Base-by-base conservation (phyloP, 2,797 vertebrate genomes). In the Varecia variegata region DNA sequence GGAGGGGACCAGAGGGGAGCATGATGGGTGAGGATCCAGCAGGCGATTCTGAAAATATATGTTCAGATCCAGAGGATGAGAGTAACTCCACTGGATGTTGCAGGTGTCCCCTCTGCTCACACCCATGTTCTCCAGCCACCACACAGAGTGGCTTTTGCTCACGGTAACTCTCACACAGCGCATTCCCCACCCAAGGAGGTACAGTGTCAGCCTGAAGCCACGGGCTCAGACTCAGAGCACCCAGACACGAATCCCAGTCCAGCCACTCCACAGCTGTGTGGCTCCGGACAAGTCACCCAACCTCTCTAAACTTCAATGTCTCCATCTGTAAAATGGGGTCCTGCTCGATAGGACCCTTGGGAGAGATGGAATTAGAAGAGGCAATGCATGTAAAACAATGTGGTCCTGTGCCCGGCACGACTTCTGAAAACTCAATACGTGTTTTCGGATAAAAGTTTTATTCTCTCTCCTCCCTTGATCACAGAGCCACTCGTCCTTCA, bases 151-250 rank as follows among this genome's bases (percentile, higher is more conserved):
- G 13, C 43, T 84, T 35, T 54, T 15, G 38, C 43, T 81, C n/a
- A 21, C 0, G 1, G 11, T 27, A 5, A n/a, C 14, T 32, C 5
- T 15, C 27, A 15, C 47, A 35, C 25, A 2, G 5, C 8, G 5
- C 20, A 6, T 0, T 40, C 10, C 38, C 5, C 7, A 27, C 35
- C 23, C 0, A 0, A 4, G 45, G 9, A 58, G 35, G 20, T 32
- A 23, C 0, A 58, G 17, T 25, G 5, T 13, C 27, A 27, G 9
- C 50, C 43, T 13, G 58, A 27, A 73, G 73, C 73, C 21, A 4
- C 0, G 1, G 25, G 1, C 18, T 87, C 40, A 15, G 35, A 65
- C 21, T 77, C n/a, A 40, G 52, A 25, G 2, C 21, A 30, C 40
- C 50, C 50, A 58, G 25, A 79, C 32, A 23, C 4, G 25, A 76